Conservation (phyloP, 1,140 invertebrate species). For the Neodiprion virginianus region DNA sequence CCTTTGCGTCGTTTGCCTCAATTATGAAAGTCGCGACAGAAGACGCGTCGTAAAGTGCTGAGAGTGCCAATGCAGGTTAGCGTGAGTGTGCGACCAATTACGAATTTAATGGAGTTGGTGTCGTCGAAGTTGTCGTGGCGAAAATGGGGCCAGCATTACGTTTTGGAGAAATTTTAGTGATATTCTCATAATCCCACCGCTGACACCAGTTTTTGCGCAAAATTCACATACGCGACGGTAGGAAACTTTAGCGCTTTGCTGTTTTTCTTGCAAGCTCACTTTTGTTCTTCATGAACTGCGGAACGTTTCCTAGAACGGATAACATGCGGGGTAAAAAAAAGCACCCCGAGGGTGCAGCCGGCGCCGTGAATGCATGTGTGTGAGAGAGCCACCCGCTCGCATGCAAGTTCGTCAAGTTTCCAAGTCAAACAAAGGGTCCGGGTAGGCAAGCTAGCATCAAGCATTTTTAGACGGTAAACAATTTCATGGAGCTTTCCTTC, state of each 20-base stretch:
- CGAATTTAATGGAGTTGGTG: too few relatives aligned
- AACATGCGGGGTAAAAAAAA: not conserved
- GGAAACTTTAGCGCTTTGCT: too few relatives aligned
- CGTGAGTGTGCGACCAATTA: too few relatives aligned
- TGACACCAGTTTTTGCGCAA: too few relatives aligned
- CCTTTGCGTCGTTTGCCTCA: not conserved
- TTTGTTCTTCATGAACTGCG: too few relatives aligned
- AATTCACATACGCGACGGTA: too few relatives aligned
- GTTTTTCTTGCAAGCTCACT: too few relatives aligned
- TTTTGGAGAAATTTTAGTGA: too few relatives aligned
- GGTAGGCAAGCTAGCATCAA: not conserved
- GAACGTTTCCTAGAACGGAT: not conserved
- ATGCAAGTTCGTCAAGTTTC: not conserved
- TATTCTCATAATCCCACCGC: too few relatives aligned
- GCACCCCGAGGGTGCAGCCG: not conserved
- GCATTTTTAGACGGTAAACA: constrained; percentile 1
- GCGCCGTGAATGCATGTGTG: not conserved
- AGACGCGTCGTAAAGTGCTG: not conserved
- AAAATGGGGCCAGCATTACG: too few relatives aligned
- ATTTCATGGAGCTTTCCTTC: constrained; percentile 5
- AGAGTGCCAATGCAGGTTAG: not conserved
- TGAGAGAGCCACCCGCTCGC: not conserved
- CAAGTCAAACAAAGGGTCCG: constrained; percentile 2
- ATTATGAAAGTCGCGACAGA: not conserved
- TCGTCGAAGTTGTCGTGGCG: too few relatives aligned